Conservation (phyloP, 2,888 invertebrate species). For the Dryococelus australis region DNA sequence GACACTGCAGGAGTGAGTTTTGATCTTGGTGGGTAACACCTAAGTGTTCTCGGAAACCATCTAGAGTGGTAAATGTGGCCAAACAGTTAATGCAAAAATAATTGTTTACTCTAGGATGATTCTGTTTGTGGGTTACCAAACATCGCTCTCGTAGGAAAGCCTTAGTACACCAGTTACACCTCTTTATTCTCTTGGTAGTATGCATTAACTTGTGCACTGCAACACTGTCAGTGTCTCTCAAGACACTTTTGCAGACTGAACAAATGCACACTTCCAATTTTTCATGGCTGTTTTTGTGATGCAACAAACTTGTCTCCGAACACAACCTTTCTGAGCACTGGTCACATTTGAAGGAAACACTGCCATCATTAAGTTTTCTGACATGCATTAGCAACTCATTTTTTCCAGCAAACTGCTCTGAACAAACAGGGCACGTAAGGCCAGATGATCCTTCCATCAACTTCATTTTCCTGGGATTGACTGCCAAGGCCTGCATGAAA, state of each 20-base stretch:
- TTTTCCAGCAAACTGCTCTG: background rate
- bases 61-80: background rate
- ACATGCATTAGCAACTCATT: background rate
- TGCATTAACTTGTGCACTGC: background rate
- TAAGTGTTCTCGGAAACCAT: background rate
- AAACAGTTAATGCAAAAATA: conserved; percentile 20
- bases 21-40: background rate
- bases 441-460: background rate
- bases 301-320: background rate
- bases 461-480: background rate
- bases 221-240: background rate
- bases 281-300: background rate
- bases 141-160: background rate
- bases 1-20: conserved; percentile 19
- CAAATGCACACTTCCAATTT: background rate
- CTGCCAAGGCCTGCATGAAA: background rate
- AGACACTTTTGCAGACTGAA: background rate
- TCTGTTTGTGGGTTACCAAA: background rate
- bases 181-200: background rate
- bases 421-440: background rate
- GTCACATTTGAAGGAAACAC: background rate
- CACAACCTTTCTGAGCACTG: background rate
- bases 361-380: background rate
- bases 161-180: conserved; percentile 24
- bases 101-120: background rate